These are phyloP conservation scores for Lycocerus yunnanus DNA, from an alignment of 2,888 invertebrate species.

Conservation along the genomic window DNA sequence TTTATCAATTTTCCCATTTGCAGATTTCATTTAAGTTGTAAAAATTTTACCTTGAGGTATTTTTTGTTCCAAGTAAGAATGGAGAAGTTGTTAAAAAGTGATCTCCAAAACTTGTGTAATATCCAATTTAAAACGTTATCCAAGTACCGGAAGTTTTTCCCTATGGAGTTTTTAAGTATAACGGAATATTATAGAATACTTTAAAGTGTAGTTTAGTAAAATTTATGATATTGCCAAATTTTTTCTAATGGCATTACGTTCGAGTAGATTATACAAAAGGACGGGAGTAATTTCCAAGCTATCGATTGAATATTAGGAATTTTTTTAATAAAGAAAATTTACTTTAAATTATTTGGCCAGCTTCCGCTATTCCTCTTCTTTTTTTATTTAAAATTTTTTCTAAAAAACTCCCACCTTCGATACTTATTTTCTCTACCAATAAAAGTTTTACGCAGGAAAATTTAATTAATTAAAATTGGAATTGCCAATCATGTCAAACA, in stretches of 20 bases:
- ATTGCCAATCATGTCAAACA: neutral
- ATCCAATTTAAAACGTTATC: slow-evolving; percentile 4
- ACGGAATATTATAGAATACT: slow-evolving; percentile 22
- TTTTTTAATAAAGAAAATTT: neutral
- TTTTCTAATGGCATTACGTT: slow-evolving; percentile 16
- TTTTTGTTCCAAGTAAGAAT: neutral
- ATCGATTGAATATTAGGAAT: neutral
- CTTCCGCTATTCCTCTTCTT: neutral
- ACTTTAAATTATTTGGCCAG: neutral
- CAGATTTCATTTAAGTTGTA: neutral
- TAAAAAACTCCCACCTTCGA: neutral
- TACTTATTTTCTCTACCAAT: neutral
- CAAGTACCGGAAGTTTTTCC: slow-evolving; percentile 11
- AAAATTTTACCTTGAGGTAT: neutral
- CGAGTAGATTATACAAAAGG: slow-evolving; percentile 13
- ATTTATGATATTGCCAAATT: slow-evolving; percentile 26
- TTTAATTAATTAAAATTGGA: neutral
- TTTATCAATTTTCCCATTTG: neutral
- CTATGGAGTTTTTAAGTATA: slow-evolving; percentile 12
- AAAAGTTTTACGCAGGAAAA: neutral
- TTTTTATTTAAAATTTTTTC: neutral
- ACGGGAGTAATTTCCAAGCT: slow-evolving; percentile 6
- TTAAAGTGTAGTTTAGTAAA: slow-evolving; percentile 15
- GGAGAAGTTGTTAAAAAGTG: slow-evolving; percentile 4
- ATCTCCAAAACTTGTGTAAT: slow-evolving; percentile 1